Conservation (phyloP, 2,113 vertebrate species). For the Mustela nigripes region DNA sequence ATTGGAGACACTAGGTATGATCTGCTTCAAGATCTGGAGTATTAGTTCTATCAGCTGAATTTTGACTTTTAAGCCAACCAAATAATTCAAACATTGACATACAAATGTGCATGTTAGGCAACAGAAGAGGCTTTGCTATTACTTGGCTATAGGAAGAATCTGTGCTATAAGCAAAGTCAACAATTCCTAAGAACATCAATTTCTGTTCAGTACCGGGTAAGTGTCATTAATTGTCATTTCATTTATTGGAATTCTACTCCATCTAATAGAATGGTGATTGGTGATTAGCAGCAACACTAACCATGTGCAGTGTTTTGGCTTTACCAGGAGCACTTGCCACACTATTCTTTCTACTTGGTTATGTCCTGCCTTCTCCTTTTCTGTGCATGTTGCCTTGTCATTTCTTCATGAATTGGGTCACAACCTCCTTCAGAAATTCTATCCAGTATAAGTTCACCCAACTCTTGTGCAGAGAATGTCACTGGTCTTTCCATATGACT, state of each 20-base stretch:
- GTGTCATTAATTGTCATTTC: not conserved
- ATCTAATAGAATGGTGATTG: rapidly evolving
- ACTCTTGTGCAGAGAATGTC: not conserved
- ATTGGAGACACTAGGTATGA: not conserved
- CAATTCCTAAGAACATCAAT: not conserved
- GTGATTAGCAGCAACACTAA: not conserved
- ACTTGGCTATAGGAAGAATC: not conserved
- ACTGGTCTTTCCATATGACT: not conserved
- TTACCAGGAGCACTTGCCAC: not conserved
- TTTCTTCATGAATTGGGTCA: not conserved
- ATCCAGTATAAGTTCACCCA: not conserved
- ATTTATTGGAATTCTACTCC: not conserved
- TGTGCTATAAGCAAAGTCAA: not conserved
- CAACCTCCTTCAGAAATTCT: not conserved
- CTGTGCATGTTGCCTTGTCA: not conserved
- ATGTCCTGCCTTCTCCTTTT: not conserved
- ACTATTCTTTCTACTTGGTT: not conserved
- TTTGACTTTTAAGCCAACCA: not conserved
- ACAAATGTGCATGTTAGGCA: not conserved
- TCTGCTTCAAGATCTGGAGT: not conserved
- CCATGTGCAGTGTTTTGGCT: not conserved
- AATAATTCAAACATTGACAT: not conserved
- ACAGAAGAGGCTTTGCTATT: not conserved
- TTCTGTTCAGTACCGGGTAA: not conserved
- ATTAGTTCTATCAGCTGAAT: not conserved